phyloP scores from a whole-genome alignment of 2,797 vertebrate species.

The Gadopsis marmoratus region DNA sequence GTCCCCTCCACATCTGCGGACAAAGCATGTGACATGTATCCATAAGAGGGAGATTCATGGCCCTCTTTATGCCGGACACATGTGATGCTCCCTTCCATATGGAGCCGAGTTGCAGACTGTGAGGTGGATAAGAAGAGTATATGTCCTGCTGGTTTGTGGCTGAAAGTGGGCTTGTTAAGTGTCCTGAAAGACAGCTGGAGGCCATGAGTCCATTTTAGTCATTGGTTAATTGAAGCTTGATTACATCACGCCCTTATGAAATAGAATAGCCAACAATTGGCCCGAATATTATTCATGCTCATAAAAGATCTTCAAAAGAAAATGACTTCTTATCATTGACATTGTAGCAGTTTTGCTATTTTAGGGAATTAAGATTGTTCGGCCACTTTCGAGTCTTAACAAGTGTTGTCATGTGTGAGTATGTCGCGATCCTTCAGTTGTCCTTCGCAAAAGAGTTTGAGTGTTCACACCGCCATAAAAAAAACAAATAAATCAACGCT shows the following conservation, averaged over 20 bases:
- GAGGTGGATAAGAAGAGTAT: conserved; percentile 53
- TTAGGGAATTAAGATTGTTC: conserved; percentile 59
- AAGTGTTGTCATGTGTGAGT: conserved; percentile 58
- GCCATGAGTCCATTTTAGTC: conserved; percentile 80
- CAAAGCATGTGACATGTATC: conserved; percentile 82
- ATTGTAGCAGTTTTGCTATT: conserved; percentile 65
- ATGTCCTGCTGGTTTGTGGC: conserved; percentile 42
- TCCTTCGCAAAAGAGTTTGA: conserved; percentile 47
- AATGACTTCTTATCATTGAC: conserved; percentile 75
- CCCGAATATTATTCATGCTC: conserved; percentile 76
- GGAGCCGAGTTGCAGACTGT: conserved; percentile 59
- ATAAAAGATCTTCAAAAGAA: conserved; percentile 82
- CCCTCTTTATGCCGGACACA: conserved; percentile 74
- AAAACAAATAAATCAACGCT: conserved; percentile 81
- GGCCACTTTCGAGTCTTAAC: conserved; percentile 49
- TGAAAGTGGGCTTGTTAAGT: conserved; percentile 52
- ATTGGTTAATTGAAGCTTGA: conserved; percentile 83
- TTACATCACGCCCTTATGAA: conserved; percentile 78
- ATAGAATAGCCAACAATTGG: conserved; percentile 78
- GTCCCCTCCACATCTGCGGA: conserved; percentile 69
- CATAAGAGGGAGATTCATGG: conserved; percentile 81
- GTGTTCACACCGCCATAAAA: conserved; percentile 81
- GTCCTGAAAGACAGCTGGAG: conserved; percentile 76
- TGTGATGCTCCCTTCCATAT: conserved; percentile 75
- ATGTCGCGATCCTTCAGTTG: conserved; percentile 51